These are phyloP conservation scores for Cynodonichthys magdalenae DNA, from an alignment of 2,797 vertebrate genomes.

Conservation along the genomic window DNA sequence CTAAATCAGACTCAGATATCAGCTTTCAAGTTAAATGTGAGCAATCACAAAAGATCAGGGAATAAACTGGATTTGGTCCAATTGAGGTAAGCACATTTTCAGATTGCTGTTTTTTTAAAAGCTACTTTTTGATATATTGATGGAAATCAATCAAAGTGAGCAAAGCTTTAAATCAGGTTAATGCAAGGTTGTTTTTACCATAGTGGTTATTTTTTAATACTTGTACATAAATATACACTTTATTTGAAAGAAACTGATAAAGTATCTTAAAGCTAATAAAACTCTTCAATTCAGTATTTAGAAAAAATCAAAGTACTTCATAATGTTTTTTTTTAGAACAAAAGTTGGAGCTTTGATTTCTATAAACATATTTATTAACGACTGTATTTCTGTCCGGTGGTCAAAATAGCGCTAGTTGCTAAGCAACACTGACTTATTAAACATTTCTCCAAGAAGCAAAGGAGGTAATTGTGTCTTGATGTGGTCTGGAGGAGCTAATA, in stretches of 20 bases:
- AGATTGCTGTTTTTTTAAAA: too few relatives aligned
- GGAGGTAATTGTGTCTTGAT: slow-evolving; percentile 9
- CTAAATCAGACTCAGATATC: neutral
- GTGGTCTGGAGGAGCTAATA: slow-evolving; percentile 31
- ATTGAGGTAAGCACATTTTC: too few relatives aligned
- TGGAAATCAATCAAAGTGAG: slow-evolving; percentile 5
- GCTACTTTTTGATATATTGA: neutral
- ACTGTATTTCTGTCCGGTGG: slow-evolving; percentile 13
- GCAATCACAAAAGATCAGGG: too few relatives aligned
- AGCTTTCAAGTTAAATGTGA: neutral
- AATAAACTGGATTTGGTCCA: too few relatives aligned
- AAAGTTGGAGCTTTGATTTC: slow-evolving; percentile 25
- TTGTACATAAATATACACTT: neutral
- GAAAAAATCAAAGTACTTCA: neutral
- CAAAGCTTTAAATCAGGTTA: neutral
- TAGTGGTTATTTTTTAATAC: neutral
- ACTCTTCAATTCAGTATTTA: neutral
- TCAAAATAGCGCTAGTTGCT: slow-evolving; percentile 36
- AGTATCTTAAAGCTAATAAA: neutral
- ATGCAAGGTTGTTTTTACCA: too few relatives aligned
- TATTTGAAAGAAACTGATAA: neutral
- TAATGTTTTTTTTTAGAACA: slow-evolving; percentile 8
- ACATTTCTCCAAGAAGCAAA: slow-evolving; percentile 23
- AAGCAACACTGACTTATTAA: slow-evolving; percentile 44
- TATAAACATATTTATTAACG: slow-evolving; percentile 16